These are phyloP conservation scores for Lycaon pictus DNA, from an alignment of 2,113 vertebrate species.

Conservation along the genomic window DNA sequence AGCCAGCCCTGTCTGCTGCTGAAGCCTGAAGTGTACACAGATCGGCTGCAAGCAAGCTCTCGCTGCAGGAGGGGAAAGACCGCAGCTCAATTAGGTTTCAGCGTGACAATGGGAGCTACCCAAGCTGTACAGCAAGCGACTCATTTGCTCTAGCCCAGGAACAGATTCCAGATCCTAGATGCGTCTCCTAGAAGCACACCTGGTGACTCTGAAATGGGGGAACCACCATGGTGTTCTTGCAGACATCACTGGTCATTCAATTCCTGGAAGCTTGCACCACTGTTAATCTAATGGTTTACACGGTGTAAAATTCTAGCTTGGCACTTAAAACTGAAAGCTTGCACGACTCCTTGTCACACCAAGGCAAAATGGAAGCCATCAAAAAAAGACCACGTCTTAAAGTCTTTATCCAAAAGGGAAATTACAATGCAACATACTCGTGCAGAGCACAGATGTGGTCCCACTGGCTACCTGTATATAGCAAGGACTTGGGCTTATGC, in stretches of 20 bases:
- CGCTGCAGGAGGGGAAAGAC: not conserved
- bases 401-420: not conserved
- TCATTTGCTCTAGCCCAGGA: not conserved
- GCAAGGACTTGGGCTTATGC: not conserved
- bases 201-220: rapidly evolving
- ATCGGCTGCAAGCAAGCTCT: not conserved
- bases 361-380: not conserved
- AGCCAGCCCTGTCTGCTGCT: not conserved
- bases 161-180: too few species aligned
- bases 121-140: rapidly evolving
- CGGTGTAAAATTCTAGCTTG: not conserved
- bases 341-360: not conserved
- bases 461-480: not conserved
- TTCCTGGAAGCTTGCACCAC: not conserved
- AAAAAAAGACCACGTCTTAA: not conserved
- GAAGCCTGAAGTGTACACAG: not conserved
- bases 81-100: not conserved
- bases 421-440: rapidly evolving
- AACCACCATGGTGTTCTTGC: not conserved
- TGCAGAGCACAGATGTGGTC: not conserved
- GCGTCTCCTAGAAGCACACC: not conserved
- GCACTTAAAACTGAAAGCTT: not conserved
- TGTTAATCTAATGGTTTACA: rapidly evolving
- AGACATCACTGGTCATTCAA: rapidly evolving
- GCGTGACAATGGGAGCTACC: not conserved